Conservation (phyloP, 2,113 vertebrate species). For the Hippocampus barbouri region DNA sequence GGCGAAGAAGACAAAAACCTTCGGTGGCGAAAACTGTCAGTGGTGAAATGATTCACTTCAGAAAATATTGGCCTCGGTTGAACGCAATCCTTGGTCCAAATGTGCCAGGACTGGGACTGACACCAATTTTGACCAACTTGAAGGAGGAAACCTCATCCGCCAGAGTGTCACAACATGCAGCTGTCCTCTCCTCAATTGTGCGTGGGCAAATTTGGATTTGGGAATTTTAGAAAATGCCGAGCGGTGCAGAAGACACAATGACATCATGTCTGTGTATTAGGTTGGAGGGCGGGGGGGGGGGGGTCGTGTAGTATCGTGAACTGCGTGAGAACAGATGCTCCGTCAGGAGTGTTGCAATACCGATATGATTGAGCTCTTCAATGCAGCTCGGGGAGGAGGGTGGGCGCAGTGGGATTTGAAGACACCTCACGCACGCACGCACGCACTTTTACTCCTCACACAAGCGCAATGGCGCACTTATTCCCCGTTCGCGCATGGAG, state of each 20-base stretch:
- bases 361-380: conserved; percentile 26
- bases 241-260: conserved; percentile 64
- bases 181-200: too few relatives aligned
- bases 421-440: conserved; percentile 20
- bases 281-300: background rate
- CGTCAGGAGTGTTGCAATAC: background rate
- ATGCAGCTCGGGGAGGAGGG: conserved; percentile 22
- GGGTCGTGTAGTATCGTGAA: conserved; percentile 44
- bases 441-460: conserved; percentile 12
- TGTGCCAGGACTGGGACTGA: too few relatives aligned
- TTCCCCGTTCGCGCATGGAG: too few relatives aligned
- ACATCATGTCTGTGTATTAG: conserved; percentile 68
- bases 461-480: conserved; percentile 61
- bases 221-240: conserved; percentile 17
- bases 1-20: too few relatives aligned
- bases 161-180: too few relatives aligned
- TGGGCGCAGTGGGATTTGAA: conserved; percentile 43
- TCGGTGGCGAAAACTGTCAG: too few relatives aligned
- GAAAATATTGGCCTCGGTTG: too few relatives aligned
- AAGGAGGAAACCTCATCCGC: too few relatives aligned
- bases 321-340: conserved; percentile 62
- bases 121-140: too few relatives aligned
- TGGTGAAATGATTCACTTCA: too few relatives aligned
- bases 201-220: too few relatives aligned
- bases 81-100: too few relatives aligned